Base-by-base conservation (phyloP, 2,797 vertebrate species). In the Schizopygopsis malacanthus region DNA sequence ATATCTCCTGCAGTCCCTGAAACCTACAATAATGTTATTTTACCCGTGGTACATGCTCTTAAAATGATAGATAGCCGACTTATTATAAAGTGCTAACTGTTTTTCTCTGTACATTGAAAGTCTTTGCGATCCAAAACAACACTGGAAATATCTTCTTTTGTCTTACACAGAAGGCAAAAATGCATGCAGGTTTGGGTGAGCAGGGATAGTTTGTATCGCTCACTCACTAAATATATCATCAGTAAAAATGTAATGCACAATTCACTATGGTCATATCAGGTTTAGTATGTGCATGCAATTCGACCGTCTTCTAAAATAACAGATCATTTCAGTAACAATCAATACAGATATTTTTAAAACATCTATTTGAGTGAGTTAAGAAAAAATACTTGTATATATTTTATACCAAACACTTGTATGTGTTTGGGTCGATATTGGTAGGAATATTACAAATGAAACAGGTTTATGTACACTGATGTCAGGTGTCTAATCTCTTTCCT, bases 331-430 rank as follows among this genome's bases (percentile, higher is more conserved):
- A 79, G 8, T 25, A 61, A 25, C 22, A 79, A 61, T 79, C 76
- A 15, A 61, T 79, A 25, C 2, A 79, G 39, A 61, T 79, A 78
- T 61, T 78, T 61, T 79, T 43, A 28, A 78, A 56, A n/a, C 37
- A 15, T 25, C 52, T 37, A n/a, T 41, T 56, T 56, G 33, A 13
- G 28, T 72, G 70, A 75, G 25, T 50, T 52, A 33, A 52, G 25
- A 37, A 52, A 20, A 33, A 76, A 33, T 13, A 18, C 1, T 50
- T 72, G 6, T n/a, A 33, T 33, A 33, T 33, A 33, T n/a, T n/a
- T n/a, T n/a, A n/a, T n/a, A n/a, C n/a, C n/a, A n/a, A n/a, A n/a
- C n/a, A n/a, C n/a, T n/a, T n/a, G n/a, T n/a, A n/a, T n/a, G n/a
- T n/a, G 15, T 73, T 18, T 47, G 4, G 10, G 16, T 2, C 2